Evolutionary conservation across 2,113 vertebrate genomes (phyloP).

Genomic region (Hydrolagus affinis): DNA sequence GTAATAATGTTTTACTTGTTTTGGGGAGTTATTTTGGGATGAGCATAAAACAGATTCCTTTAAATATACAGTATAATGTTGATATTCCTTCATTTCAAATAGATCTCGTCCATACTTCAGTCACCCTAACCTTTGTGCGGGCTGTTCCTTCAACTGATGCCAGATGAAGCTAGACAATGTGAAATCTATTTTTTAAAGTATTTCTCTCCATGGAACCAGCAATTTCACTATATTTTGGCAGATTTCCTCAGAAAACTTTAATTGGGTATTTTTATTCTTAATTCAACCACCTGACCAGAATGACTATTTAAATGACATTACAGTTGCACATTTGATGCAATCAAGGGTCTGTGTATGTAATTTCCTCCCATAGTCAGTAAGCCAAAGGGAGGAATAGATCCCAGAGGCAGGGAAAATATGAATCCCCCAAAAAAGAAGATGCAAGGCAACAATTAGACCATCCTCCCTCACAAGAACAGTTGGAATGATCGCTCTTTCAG

Average conservation of each 20-base stretch:
- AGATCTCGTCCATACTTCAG: not conserved
- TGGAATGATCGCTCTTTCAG: not conserved
- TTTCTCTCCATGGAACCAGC: not conserved
- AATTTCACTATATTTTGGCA: not conserved
- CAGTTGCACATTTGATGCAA: not conserved
- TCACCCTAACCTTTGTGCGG: not conserved
- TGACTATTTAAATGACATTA: not conserved
- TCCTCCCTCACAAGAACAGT: not conserved
- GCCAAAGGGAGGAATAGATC: not conserved
- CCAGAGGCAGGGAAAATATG: not conserved
- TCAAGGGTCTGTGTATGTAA: not conserved
- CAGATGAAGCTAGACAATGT: not conserved
- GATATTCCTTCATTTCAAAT: not conserved
- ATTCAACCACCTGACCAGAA: not conserved
- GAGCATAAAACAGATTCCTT: not conserved
- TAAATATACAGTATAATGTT: not conserved
- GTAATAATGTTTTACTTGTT: not conserved
- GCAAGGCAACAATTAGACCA: not conserved
- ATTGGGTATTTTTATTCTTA: not conserved
- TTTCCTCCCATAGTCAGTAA: slow-evolving; percentile 1
- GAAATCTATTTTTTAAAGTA: not conserved
- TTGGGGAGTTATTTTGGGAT: too few species aligned
- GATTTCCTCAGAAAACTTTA: not conserved
- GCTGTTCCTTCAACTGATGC: not conserved
- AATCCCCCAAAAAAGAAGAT: not conserved